These are phyloP conservation scores for Myoxocephalus aenaeus DNA, from an alignment of 2,797 vertebrate species.

Conservation along the genomic window DNA sequence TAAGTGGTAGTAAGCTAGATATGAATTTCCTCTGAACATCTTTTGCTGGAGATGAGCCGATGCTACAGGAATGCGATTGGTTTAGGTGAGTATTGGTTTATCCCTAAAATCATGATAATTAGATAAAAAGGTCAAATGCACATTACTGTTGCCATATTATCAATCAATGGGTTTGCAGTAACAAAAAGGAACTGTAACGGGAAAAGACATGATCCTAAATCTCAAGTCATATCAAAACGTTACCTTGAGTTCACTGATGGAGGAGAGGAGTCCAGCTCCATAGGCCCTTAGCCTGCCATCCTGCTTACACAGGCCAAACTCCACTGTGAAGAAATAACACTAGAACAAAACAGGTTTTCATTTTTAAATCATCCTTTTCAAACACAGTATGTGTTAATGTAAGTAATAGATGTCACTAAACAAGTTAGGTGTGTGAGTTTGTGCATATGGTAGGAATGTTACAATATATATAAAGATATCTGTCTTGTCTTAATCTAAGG, in stretches of 20 bases:
- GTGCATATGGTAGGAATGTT: neutral
- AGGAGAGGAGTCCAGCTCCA: constrained; percentile 94
- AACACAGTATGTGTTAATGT: constrained; percentile 2
- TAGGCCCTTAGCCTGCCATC: constrained; percentile 91
- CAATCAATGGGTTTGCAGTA: neutral
- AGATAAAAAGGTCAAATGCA: too few species aligned
- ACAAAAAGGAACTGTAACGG: neutral
- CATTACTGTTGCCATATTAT: neutral
- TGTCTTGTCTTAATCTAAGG: too few species aligned
- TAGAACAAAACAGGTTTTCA: constrained; percentile 63
- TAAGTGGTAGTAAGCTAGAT: neutral
- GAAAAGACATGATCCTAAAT: neutral
- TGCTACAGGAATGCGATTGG: neutral
- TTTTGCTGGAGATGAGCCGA: neutral
- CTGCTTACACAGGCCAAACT: constrained; percentile 96
- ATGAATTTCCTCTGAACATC: neutral
- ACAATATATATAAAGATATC: neutral
- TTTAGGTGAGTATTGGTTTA: neutral
- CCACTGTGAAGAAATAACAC: constrained; percentile 98
- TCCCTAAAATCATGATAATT: neutral
- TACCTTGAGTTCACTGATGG: constrained; percentile 90
- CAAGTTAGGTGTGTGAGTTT: neutral
- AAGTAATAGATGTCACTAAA: neutral
- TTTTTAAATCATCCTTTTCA: neutral
- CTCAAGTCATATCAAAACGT: neutral